Percentiles rank a stretch among this genome's conserved stretches.
These are phyloP conservation scores for Athrips mouffetella DNA, from an alignment of 2,888 invertebrate genomes.

Conservation along the genomic window DNA sequence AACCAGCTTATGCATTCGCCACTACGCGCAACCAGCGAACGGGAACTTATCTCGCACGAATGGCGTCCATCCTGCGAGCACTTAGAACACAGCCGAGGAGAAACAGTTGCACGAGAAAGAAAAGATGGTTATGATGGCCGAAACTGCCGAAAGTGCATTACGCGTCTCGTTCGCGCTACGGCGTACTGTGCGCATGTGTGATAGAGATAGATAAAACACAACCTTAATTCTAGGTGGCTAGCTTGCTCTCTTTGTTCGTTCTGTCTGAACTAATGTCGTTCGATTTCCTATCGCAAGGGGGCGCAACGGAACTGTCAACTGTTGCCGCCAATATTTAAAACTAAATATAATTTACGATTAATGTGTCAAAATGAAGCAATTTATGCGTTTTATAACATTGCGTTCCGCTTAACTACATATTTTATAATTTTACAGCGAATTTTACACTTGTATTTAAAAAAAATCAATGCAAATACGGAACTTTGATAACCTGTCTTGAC, in stretches of 20 bases:
- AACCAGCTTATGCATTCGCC: conserved; percentile 41
- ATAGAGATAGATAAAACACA: conserved; percentile 71
- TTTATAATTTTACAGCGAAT: not conserved
- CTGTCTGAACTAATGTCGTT: conserved; percentile 31
- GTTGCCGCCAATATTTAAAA: conserved; percentile 33
- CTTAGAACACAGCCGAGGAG: conserved; percentile 75
- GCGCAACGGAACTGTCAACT: conserved; percentile 33
- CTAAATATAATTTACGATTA: conserved; percentile 14
- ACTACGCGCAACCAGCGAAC: conserved; percentile 51
- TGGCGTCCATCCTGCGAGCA: conserved; percentile 78
- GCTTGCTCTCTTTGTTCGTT: conserved; percentile 75
- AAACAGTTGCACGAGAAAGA: conserved; percentile 78
- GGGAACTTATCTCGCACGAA: conserved; percentile 71
- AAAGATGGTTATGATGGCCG: conserved; percentile 75
- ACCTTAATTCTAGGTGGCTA: conserved; percentile 70
- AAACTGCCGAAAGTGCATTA: conserved; percentile 66
- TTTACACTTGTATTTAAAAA: not conserved
- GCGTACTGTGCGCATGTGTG: conserved; percentile 32
- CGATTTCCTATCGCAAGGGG: conserved; percentile 50
- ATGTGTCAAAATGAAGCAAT: not conserved
- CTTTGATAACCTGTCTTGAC: not conserved
- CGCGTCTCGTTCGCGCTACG: conserved; percentile 55
- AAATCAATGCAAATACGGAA: not conserved
- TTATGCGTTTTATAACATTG: not conserved
- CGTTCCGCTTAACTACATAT: too few relatives aligned